Percentiles rank a stretch among this genome's conserved stretches.
Evolutionary conservation across 2,113 vertebrate genomes (phyloP).

Genomic region (Thalassarche chlororhynchos): DNA sequence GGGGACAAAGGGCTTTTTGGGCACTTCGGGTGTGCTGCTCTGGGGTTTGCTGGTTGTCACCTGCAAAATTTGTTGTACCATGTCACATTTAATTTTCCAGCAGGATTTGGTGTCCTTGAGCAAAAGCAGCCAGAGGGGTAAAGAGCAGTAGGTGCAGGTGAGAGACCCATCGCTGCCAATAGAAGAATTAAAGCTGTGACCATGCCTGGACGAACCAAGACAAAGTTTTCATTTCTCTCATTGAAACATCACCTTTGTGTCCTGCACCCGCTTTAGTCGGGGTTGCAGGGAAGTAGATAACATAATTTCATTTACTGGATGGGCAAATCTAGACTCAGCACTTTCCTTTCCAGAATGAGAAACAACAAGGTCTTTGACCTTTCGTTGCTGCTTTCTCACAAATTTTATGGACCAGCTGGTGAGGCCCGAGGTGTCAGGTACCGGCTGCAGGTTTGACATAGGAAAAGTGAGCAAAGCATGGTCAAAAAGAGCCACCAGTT

Average conservation of each 20-base stretch:
- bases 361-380: background rate
- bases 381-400: background rate
- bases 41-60: background rate
- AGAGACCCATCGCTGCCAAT: fast-evolving
- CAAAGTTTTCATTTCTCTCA: background rate
- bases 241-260: background rate
- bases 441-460: background rate
- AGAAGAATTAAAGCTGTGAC: background rate
- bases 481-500: background rate
- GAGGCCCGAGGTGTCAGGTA: background rate
- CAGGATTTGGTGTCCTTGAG: background rate
- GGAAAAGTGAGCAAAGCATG: background rate
- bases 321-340: background rate
- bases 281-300: background rate
- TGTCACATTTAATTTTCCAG: background rate
- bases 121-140: background rate
- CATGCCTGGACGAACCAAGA: background rate
- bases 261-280: background rate
- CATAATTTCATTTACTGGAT: background rate
- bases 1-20: background rate
- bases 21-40: background rate
- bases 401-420: background rate
- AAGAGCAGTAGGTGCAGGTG: background rate
- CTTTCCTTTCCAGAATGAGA: background rate
- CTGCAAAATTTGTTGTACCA: background rate